Conservation (phyloP, 2,113 vertebrate genomes). For the Hiodon alosoides region DNA sequence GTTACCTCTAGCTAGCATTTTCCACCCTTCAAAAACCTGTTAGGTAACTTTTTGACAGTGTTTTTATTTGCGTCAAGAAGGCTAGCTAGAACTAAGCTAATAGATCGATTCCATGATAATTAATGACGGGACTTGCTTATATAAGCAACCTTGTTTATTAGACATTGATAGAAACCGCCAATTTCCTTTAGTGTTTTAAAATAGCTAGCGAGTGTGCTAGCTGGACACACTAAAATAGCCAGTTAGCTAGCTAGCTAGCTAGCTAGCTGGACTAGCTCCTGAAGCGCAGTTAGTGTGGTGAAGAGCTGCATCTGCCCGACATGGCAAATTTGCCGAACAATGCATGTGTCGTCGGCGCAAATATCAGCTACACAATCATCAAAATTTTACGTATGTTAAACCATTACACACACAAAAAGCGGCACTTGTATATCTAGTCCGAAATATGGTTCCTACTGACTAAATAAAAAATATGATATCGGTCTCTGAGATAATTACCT, state of each 20-base stretch:
- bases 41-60: no score
- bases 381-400: not conserved
- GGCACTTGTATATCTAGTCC: not conserved
- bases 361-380: not conserved
- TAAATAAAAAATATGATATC: not conserved
- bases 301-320: not conserved
- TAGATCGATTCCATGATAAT: no score
- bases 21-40: no score
- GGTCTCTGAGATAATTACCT: slow-evolving; percentile 67
- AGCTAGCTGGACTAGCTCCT: not conserved
- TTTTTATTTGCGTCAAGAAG: no score
- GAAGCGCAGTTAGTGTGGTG: not conserved
- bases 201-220: no score
- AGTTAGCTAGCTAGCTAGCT: not conserved
- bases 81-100: no score
- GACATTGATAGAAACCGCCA: no score
- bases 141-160: no score
- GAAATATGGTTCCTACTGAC: not conserved
- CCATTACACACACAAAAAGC: not conserved
- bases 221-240: not conserved
- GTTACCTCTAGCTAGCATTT: no score
- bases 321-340: not conserved
- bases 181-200: no score
- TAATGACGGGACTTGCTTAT: no score
- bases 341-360: not conserved